Conservation (phyloP, 2,888 invertebrate species). For the Ophioninae sp. region DNA sequence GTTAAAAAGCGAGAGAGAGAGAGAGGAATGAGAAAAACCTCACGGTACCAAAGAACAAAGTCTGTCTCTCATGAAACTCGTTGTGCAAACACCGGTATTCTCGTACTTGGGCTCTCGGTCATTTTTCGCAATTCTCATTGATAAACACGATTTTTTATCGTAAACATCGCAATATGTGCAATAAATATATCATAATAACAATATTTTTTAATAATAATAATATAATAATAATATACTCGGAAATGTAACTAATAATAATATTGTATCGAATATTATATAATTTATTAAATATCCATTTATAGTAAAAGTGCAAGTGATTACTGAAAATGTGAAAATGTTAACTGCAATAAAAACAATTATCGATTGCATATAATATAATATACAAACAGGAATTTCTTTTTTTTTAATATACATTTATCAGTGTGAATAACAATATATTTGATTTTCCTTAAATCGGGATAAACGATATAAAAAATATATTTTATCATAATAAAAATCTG, state of each 20-base stretch:
- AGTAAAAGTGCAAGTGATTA: not conserved
- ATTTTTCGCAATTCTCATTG: slow-evolving; percentile 6
- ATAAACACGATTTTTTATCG: not conserved
- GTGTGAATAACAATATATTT: not conserved
- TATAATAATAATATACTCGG: not conserved
- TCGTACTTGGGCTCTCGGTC: slow-evolving; percentile 19
- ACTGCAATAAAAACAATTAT: too few species aligned
- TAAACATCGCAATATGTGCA: not conserved
- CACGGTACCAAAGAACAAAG: slow-evolving; percentile 44
- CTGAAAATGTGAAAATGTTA: too few species aligned
- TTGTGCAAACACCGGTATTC: slow-evolving; percentile 2
- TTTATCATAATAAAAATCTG: too few species aligned
- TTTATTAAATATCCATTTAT: not conserved
- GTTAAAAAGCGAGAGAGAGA: not conserved
- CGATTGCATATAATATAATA: not conserved
- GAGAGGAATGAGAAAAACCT: slow-evolving; percentile 18
- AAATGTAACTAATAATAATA: not conserved
- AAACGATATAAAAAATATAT: not conserved
- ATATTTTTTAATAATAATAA: not conserved
- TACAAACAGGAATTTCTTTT: not conserved
- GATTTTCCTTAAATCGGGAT: too few species aligned
- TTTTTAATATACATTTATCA: not conserved
- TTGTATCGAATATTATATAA: not conserved
- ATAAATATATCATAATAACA: not conserved
- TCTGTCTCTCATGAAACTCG: slow-evolving; percentile 43